Evolutionary conservation across 2,888 invertebrate species (phyloP), one percentile per base, ranked within the genome.

Genomic region (Dasypogon diadema): DNA sequence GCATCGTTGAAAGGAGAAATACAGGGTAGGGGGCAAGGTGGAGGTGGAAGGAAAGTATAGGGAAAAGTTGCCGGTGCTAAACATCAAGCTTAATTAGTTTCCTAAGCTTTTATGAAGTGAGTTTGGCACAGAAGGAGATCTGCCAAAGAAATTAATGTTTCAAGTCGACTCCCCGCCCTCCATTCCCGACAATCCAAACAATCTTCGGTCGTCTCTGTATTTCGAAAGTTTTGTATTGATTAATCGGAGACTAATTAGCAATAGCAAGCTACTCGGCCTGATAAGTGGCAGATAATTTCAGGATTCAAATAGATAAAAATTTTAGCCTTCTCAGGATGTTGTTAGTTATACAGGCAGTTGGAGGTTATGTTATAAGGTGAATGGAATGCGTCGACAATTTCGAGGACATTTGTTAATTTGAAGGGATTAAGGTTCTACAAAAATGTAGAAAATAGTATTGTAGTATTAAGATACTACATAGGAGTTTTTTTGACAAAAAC

Each of bases 301-400:
- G n/a, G n/a, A n/a, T n/a, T n/a, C 10, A 5, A 78, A 63, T 42
- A 12, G n/a, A 58, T 24, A 2, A 48, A 48, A n/a, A n/a, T n/a
- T n/a, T n/a, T n/a, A n/a, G n/a, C n/a, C n/a, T n/a, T n/a, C n/a
- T n/a, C n/a, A n/a, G n/a, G n/a, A n/a, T n/a, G n/a, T n/a, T n/a
- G n/a, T n/a, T n/a, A n/a, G n/a, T n/a, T n/a, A n/a, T n/a, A n/a
- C n/a, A n/a, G n/a, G n/a, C n/a, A n/a, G n/a, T n/a, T n/a, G n/a
- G n/a, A n/a, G n/a, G n/a, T n/a, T n/a, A n/a, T n/a, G n/a, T n/a
- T n/a, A n/a, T n/a, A n/a, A n/a, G n/a, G n/a, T n/a, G n/a, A n/a
- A n/a, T n/a, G n/a, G n/a, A n/a, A n/a, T n/a, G n/a, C n/a, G n/a
- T n/a, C n/a, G n/a, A n/a, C n/a, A n/a, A n/a, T n/a, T n/a, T n/a